Conservation (phyloP, 2,797 vertebrate species). For the Champsocephalus gunnari region DNA sequence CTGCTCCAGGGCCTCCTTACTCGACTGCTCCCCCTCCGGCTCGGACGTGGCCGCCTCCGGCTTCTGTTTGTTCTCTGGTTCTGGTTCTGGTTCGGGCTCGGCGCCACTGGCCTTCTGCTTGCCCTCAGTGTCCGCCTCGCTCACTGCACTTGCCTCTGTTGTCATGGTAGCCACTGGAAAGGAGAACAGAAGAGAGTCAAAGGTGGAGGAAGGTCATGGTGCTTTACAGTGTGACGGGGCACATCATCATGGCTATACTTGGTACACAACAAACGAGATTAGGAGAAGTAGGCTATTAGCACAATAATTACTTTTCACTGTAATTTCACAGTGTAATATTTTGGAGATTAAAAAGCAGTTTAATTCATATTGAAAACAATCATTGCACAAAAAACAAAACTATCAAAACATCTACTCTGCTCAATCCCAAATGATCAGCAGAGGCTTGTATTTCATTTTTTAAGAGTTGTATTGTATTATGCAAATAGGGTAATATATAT, state of each 20-base stretch:
- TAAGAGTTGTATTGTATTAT: constrained; percentile 7
- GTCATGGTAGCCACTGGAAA: constrained; percentile 84
- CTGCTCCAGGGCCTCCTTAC: constrained; percentile 81
- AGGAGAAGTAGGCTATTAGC: constrained; percentile 41
- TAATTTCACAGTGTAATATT: background rate
- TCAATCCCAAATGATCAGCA: background rate
- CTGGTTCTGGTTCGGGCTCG: constrained; percentile 60
- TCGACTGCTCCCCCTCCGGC: constrained; percentile 81
- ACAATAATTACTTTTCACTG: constrained; percentile 3
- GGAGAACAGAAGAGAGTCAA: constrained; percentile 67
- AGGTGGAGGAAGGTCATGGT: constrained; percentile 69
- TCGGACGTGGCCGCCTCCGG: constrained; percentile 70
- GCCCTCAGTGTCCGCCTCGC: constrained; percentile 80
- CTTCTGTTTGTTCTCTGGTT: constrained; percentile 70
- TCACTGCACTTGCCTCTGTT: constrained; percentile 83
- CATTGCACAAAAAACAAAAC: background rate
- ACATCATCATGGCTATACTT: constrained; percentile 42
- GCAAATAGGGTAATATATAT: constrained; percentile 25
- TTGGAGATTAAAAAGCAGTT: background rate
- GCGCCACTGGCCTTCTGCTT: constrained; percentile 73
- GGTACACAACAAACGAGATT: constrained; percentile 59
- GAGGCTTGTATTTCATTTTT: background rate
- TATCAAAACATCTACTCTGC: background rate
- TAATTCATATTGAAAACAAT: background rate
- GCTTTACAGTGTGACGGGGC: constrained; percentile 25